A percentile compares a stretch with the other conserved stretches of the same genome.
phyloP scores from a whole-genome alignment of 1,140 invertebrate species.

The Oryzaephilus surinamensis region DNA sequence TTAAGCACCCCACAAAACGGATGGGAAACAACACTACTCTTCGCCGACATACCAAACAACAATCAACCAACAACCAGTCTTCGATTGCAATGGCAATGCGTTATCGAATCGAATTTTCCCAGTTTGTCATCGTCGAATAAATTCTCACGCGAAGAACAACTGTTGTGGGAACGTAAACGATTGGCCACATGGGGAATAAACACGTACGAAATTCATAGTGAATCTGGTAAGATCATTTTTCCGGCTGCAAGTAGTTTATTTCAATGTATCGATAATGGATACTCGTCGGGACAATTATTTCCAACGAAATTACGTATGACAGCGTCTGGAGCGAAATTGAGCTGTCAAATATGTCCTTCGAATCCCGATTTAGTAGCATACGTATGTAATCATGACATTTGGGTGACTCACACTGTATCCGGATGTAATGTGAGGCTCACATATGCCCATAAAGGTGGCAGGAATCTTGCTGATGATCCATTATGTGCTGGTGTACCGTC shows the following conservation, averaged over 20 bases:
- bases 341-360: conserved; percentile 84
- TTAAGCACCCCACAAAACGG: conserved; percentile 71
- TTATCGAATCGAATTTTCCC: conserved; percentile 64
- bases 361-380: conserved; percentile 81
- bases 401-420: conserved; percentile 69
- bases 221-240: conserved; percentile 78
- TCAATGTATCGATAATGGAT: conserved; percentile 63
- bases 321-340: conserved; percentile 61
- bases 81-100: conserved; percentile 55
- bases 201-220: conserved; percentile 77
- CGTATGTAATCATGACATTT: conserved; percentile 83
- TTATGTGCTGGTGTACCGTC: conserved; percentile 85
- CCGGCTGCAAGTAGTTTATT: conserved; percentile 78
- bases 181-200: conserved; percentile 88
- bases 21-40: conserved; percentile 80
- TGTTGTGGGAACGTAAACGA: conserved; percentile 82
- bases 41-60: conserved; percentile 61
- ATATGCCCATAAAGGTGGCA: conserved; percentile 66
- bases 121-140: conserved; percentile 43
- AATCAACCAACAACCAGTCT: conserved; percentile 36
- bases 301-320: conserved; percentile 59
- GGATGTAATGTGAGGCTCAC: conserved; percentile 66
- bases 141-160: conserved; percentile 74
- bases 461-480: conserved; percentile 68
- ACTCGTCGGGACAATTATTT: conserved; percentile 55